These are phyloP conservation scores for Delphinus delphis DNA, from an alignment of 2,113 vertebrate species.

Conservation along the genomic window DNA sequence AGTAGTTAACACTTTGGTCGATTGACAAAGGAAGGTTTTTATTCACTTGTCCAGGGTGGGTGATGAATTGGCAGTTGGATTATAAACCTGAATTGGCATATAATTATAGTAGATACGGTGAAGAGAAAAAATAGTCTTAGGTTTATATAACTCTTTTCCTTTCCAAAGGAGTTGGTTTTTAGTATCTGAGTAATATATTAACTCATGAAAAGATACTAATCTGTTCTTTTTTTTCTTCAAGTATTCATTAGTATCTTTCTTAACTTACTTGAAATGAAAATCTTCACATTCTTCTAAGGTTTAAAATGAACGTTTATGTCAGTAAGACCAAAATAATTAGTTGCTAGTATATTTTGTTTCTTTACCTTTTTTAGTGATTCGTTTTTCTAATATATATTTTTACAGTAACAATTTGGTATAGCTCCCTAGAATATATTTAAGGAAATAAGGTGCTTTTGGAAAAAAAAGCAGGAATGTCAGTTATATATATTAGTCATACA, in stretches of 20 bases:
- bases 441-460: neutral
- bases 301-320: slow-evolving; percentile 50
- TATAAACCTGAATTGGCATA: slow-evolving; percentile 36
- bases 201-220: neutral
- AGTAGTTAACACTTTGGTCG: neutral
- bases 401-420: slow-evolving; percentile 20
- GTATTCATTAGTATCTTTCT: slow-evolving; percentile 25
- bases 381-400: slow-evolving; percentile 10
- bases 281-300: slow-evolving; percentile 23
- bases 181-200: slow-evolving; percentile 29
- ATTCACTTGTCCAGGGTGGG: neutral
- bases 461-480: neutral
- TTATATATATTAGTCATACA: neutral
- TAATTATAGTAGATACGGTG: slow-evolving; percentile 40
- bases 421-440: neutral
- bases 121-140: neutral
- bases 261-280: slow-evolving; percentile 32
- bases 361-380: slow-evolving; percentile 11
- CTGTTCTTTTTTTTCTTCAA: neutral
- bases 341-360: neutral
- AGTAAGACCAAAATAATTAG: slow-evolving; percentile 47
- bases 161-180: neutral
- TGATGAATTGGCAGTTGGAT: neutral
- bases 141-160: slow-evolving; percentile 39
- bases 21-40: slow-evolving; percentile 45